Percentiles rank a stretch among this genome's conserved stretches.
phyloP scores from a whole-genome alignment of 2,797 vertebrate species.

The Hyperoplus immaculatus region DNA sequence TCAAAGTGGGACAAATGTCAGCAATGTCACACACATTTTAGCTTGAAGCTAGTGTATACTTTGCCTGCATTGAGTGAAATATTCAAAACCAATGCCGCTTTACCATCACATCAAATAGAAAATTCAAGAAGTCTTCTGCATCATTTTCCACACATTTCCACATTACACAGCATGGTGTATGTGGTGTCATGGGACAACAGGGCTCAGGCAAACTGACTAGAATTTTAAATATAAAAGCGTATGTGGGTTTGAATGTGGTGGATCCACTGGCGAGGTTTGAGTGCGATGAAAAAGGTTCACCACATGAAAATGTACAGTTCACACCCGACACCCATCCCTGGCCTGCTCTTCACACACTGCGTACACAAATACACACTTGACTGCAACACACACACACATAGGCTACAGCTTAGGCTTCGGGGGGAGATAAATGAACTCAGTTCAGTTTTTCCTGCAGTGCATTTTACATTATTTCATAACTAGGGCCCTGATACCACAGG shows the following conservation, averaged over 20 bases:
- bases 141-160: constrained; percentile 42
- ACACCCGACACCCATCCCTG: constrained; percentile 21
- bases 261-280: constrained; percentile 24
- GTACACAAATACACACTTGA: constrained; percentile 30
- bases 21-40: constrained; percentile 11
- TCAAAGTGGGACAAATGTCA: constrained; percentile 36
- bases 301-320: constrained; percentile 36
- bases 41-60: constrained; percentile 38
- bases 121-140: constrained; percentile 38
- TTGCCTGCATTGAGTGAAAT: constrained; percentile 33
- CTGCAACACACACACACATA: constrained; percentile 11
- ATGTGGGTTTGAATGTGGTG: constrained; percentile 38
- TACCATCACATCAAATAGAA: constrained; percentile 49
- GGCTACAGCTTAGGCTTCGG: background rate
- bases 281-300: constrained; percentile 51
- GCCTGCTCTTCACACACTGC: constrained; percentile 43
- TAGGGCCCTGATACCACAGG: background rate
- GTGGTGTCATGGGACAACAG: constrained; percentile 51
- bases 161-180: constrained; percentile 42
- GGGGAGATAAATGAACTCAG: background rate
- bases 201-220: constrained; percentile 30
- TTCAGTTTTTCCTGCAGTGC: constrained; percentile 3
- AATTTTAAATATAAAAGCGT: constrained; percentile 31
- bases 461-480: constrained; percentile 16
- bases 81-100: constrained; percentile 29